Conservation (phyloP, 2,113 vertebrate species). For the Enhydra lutris region DNA sequence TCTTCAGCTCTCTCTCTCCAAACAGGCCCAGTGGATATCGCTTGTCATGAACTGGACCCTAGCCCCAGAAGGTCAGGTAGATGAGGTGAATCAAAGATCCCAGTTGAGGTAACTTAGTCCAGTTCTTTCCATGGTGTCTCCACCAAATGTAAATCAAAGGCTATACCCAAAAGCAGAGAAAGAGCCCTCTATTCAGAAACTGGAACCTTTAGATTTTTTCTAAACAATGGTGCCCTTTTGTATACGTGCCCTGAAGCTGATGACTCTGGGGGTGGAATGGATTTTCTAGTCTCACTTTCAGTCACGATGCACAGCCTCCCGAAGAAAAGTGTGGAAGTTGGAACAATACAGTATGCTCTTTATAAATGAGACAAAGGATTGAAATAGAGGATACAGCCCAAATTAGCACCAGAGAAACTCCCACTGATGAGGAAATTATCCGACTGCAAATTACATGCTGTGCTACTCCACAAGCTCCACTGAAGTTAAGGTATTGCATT, state of each 20-base stretch:
- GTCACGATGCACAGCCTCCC: neutral
- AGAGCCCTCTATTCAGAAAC: neutral
- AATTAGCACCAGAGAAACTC: constrained; percentile 68
- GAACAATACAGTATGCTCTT: constrained; percentile 44
- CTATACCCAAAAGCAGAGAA: neutral
- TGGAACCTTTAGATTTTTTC: neutral
- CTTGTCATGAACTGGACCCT: neutral
- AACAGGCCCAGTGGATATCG: neutral
- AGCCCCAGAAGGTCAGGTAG: neutral
- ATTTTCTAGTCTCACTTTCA: constrained; percentile 58
- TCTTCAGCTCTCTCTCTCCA: neutral
- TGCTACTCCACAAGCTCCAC: neutral
- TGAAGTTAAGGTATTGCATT: neutral
- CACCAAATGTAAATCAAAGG: neutral
- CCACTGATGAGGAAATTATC: constrained; percentile 63
- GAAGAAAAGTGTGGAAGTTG: constrained; percentile 27
- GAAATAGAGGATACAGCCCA: constrained; percentile 52
- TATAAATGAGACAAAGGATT: constrained; percentile 58
- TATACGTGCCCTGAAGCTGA: neutral
- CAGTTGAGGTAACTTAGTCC: neutral
- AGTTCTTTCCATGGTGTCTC: neutral
- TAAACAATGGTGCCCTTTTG: neutral
- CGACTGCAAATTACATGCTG: constrained; percentile 35
- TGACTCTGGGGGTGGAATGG: neutral
- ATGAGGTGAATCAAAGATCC: neutral